phyloP scores from a whole-genome alignment of 1,140 invertebrate species.

The Aphaenogaster floridana region DNA sequence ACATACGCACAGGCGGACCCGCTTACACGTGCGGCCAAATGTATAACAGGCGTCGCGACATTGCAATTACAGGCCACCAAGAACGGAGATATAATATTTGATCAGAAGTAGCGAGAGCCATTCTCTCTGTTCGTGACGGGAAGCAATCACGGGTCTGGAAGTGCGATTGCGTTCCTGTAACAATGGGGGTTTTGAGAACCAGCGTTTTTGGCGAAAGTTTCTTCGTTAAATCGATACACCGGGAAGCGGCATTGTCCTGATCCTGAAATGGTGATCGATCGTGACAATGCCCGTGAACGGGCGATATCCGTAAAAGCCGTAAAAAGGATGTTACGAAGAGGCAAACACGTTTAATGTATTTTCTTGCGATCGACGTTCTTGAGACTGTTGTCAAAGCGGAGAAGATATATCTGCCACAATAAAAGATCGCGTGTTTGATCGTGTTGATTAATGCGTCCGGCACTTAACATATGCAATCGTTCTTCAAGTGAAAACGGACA shows the following conservation, averaged over 20 bases:
- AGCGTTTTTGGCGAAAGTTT: slow-evolving; percentile 53
- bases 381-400: slow-evolving; percentile 8
- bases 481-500: not conserved
- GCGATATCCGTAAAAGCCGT: slow-evolving; percentile 30
- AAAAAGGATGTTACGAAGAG: slow-evolving; percentile 42
- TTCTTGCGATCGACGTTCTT: slow-evolving; percentile 28
- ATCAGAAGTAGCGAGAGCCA: slow-evolving; percentile 27
- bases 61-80: slow-evolving; percentile 47
- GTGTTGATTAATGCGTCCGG: not conserved
- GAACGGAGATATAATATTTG: slow-evolving; percentile 48
- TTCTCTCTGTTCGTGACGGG: slow-evolving; percentile 25
- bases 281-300: slow-evolving; percentile 10
- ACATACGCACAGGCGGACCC: not conserved
- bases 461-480: not conserved
- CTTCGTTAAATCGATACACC: slow-evolving; percentile 55
- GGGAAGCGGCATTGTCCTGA: slow-evolving; percentile 47
- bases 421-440: not conserved
- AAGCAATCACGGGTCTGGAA: slow-evolving; percentile 32
- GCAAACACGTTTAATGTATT: slow-evolving; percentile 57
- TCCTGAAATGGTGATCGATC: slow-evolving; percentile 55
- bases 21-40: slow-evolving; percentile 11
- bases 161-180: slow-evolving; percentile 43
- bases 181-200: slow-evolving; percentile 28
- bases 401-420: not conserved
- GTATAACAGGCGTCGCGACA: slow-evolving; percentile 38